Evolutionary conservation across 2,888 invertebrate genomes (phyloP), one percentile per base, ranked within the genome.

Genomic region (Pyrgus malvae): DNA sequence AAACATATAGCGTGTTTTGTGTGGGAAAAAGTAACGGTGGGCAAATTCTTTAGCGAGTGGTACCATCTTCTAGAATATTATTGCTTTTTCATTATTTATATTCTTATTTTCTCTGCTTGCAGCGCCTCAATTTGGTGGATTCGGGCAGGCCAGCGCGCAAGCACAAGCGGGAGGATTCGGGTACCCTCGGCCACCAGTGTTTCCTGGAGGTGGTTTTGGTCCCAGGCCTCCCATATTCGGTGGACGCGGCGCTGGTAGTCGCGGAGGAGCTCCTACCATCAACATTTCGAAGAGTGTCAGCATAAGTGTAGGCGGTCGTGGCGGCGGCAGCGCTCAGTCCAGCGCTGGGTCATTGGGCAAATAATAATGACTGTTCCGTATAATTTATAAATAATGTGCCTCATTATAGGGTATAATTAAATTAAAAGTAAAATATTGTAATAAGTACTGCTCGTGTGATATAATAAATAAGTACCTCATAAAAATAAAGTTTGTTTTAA

Each of bases 271-370:
- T 8, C 16, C 16, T 1, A 63, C 64, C 12, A 63, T 74, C 48
- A 71, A 67, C 54, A 64, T 70, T 21, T 71, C 73, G 1, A 72
- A 70, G 58, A 72, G 70, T 41, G 59, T 74, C 46, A 70, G 69
- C 55, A 69, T 74, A 16, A 64, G 65, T 25, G 35, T 62, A 3
- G 72, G 73, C 0, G 60, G 65, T 0, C 66, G 65, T 0, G 60
- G 65, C 1, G 67, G 65, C 0, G 60, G 64, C 1, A 40, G 48
- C 0, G 57, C 67, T 0, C 61, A 41, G 58, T 48, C 54, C 4
- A 59, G 49, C 8, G 58, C 72, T 2, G 69, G 70, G 7, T 35
- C 51, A 1, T 51, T 21, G 21, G 53, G 53, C 6, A 45, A 53
- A 53, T 53, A 21, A 31, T 23, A 5, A 5, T 31, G n/a, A n/a